Conservation (phyloP, 1,140 invertebrate species). For the Aricia agestis region DNA sequence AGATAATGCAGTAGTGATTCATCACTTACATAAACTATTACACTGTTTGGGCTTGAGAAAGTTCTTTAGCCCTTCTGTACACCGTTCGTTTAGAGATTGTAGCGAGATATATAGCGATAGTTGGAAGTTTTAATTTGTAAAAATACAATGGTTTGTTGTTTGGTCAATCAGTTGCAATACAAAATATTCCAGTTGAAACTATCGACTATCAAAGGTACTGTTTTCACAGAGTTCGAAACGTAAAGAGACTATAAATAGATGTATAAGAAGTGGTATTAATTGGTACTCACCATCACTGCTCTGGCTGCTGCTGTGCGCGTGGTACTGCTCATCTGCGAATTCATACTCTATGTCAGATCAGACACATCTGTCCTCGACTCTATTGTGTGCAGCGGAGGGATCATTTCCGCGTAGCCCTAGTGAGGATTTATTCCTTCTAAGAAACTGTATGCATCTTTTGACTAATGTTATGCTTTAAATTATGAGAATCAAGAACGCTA, state of each 20-base stretch:
- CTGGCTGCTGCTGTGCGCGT: constrained; percentile 68
- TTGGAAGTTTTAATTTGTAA: no score
- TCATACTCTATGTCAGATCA: constrained; percentile 69
- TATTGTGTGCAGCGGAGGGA: constrained; percentile 9
- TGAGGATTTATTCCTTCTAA: background rate
- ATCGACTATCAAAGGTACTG: no score
- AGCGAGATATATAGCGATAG: no score
- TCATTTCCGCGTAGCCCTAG: background rate
- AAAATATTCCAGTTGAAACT: no score
- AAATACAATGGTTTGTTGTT: no score
- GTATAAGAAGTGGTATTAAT: background rate
- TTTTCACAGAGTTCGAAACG: no score
- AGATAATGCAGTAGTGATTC: constrained; percentile 29
- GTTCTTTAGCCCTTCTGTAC: background rate
- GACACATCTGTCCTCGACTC: constrained; percentile 66
- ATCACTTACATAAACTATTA: constrained; percentile 26
- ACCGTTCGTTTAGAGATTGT: background rate
- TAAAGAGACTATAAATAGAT: no score
- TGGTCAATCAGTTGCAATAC: no score
- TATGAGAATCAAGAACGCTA: no score
- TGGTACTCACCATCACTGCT: constrained; percentile 60
- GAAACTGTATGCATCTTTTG: background rate
- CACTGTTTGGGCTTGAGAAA: constrained; percentile 23
- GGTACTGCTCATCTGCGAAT: constrained; percentile 72
- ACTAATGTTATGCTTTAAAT: no score